phyloP scores from a whole-genome alignment of 2,113 vertebrate genomes.

The Larimichthys polyactis region DNA sequence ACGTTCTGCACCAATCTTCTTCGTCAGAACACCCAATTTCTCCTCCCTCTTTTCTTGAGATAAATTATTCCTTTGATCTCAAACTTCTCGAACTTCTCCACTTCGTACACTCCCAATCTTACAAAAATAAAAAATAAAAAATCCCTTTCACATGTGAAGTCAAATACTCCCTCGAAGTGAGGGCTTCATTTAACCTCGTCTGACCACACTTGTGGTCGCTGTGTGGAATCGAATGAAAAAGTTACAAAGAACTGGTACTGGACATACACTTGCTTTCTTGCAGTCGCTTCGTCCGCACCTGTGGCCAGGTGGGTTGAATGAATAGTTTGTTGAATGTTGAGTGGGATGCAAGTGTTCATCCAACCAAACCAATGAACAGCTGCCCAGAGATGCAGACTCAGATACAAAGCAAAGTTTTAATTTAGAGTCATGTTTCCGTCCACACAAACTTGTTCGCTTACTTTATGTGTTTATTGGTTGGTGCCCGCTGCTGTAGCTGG shows the following conservation, averaged over 20 bases:
- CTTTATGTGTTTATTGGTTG: no score
- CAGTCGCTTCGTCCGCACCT: background rate
- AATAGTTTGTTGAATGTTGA: background rate
- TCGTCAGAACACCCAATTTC: background rate
- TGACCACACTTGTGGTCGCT: background rate
- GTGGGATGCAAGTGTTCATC: background rate
- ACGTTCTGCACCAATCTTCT: background rate
- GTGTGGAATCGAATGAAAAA: background rate
- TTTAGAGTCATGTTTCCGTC: no score
- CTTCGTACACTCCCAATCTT: background rate
- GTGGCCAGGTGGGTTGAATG: background rate
- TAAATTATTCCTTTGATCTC: constrained; percentile 38
- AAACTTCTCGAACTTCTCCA: background rate
- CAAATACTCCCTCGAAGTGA: background rate
- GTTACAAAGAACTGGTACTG: background rate
- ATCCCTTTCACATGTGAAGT: constrained; percentile 6
- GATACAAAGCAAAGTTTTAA: background rate
- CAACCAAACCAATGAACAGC: background rate
- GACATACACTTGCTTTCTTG: background rate
- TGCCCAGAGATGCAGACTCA: background rate
- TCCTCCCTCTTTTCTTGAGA: background rate
- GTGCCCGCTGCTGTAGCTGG: no score
- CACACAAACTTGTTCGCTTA: no score
- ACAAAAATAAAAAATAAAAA: background rate
- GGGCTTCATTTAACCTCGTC: constrained; percentile 2